Conservation (phyloP, 2,888 invertebrate genomes). For the Spialia ferax region DNA sequence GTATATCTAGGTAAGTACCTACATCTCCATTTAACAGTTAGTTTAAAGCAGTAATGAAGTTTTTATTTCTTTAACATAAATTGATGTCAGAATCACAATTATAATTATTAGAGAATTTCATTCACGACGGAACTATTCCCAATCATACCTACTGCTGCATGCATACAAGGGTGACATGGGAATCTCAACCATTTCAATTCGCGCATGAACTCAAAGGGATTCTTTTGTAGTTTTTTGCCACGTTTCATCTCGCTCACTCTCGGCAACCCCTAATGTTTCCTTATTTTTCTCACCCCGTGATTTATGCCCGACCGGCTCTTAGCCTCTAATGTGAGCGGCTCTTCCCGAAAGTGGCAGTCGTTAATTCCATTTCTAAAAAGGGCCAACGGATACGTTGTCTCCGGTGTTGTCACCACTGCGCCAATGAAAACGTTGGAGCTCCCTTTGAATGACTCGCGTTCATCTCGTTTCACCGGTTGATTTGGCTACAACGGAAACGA, state of each 20-base stretch:
- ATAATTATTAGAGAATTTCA: neutral
- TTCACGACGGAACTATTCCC: neutral
- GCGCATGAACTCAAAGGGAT: slow-evolving; percentile 50
- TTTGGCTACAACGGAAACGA: slow-evolving; percentile 74
- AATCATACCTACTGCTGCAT: neutral
- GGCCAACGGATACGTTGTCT: slow-evolving; percentile 76
- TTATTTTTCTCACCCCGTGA: slow-evolving; percentile 74
- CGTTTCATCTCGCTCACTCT: slow-evolving; percentile 62
- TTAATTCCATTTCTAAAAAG: slow-evolving; percentile 77
- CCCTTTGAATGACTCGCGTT: slow-evolving; percentile 59
- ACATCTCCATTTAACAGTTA: too few species aligned
- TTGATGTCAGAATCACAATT: too few species aligned
- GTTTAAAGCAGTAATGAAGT: too few species aligned
- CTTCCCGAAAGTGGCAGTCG: slow-evolving; percentile 71
- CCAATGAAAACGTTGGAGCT: slow-evolving; percentile 63
- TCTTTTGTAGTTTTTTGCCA: slow-evolving; percentile 61
- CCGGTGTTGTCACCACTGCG: slow-evolving; percentile 77
- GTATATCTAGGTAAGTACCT: too few species aligned
- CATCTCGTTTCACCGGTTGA: slow-evolving; percentile 69
- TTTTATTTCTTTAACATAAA: too few species aligned
- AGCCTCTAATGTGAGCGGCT: slow-evolving; percentile 64
- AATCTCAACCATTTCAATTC: slow-evolving; percentile 21
- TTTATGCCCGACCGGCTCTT: slow-evolving; percentile 71
- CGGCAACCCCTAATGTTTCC: slow-evolving; percentile 53
- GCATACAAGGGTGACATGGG: neutral